A percentile compares a stretch with the other conserved stretches of the same genome.
Evolutionary conservation across 2,797 vertebrate genomes (phyloP).

Genomic region (Iguana delicatissima): DNA sequence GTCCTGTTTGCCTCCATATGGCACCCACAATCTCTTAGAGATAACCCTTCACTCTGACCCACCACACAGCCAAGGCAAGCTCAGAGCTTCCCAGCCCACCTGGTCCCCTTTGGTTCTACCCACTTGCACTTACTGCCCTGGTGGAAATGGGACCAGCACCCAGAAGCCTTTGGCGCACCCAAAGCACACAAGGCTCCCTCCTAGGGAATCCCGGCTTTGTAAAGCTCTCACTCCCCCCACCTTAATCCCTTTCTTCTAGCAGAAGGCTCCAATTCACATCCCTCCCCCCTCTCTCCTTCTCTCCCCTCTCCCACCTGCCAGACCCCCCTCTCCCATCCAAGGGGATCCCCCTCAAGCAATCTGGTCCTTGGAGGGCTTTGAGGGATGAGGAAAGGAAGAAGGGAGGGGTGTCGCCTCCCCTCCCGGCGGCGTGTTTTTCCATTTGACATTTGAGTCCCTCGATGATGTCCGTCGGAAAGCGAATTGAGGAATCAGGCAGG

Average conservation of each 20-base stretch:
- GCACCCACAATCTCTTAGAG: too few relatives aligned
- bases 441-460: conserved; percentile 28
- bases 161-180: neutral
- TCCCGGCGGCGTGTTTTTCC: conserved; percentile 9
- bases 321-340: neutral
- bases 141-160: too few relatives aligned
- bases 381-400: neutral
- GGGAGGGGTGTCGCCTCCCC: neutral
- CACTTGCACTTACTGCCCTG: neutral
- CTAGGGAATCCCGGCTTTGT: neutral
- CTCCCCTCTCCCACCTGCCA: neutral
- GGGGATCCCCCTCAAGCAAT: neutral
- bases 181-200: neutral
- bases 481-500: neutral
- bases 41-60: neutral
- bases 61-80: neutral
- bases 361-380: neutral
- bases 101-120: neutral
- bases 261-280: neutral
- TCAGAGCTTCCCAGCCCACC: neutral
- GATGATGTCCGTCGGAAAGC: neutral
- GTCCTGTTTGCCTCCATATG: neutral
- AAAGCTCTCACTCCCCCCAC: neutral
- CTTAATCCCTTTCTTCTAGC: conserved; percentile 6
- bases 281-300: neutral